Conservation (phyloP, 2,888 invertebrate species). For the Caenorhabditis sinica region DNA sequence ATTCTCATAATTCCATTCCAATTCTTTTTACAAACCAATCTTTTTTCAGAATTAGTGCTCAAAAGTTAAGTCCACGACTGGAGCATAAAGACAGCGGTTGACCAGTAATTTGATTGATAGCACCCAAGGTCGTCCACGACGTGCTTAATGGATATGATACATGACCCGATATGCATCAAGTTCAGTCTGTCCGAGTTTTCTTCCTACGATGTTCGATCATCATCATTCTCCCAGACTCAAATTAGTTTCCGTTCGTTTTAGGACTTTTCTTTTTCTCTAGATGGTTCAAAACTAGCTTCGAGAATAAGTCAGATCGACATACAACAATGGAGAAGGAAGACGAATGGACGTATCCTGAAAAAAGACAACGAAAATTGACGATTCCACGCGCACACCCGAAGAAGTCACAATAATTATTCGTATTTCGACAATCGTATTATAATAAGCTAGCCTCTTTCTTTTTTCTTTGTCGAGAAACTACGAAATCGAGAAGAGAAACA, state of each 20-base stretch:
- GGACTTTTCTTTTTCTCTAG: constrained; percentile 8
- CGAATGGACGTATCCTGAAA: constrained; percentile 38
- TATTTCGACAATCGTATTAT: constrained; percentile 42
- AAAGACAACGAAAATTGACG: constrained; percentile 30
- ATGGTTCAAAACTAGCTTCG: constrained; percentile 40
- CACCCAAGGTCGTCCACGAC: too few relatives aligned
- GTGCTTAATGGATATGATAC: too few relatives aligned
- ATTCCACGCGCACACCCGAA: constrained; percentile 17
- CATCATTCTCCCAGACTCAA: constrained; percentile 32
- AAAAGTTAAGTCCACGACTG: too few relatives aligned
- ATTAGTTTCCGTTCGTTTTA: constrained; percentile 41
- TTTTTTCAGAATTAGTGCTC: too few relatives aligned
- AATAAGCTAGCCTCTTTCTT: constrained; percentile 34
- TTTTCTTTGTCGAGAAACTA: constrained; percentile 8
- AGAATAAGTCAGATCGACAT: constrained; percentile 29
- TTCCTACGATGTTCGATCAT: constrained; percentile 33
- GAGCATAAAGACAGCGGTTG: too few relatives aligned
- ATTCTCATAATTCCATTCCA: too few relatives aligned
- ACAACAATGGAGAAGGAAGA: constrained; percentile 36
- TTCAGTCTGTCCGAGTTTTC: too few relatives aligned
- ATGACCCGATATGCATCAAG: too few relatives aligned
- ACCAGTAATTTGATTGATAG: too few relatives aligned
- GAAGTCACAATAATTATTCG: constrained; percentile 38
- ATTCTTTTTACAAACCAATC: too few relatives aligned
- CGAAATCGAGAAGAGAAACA: constrained; percentile 1